A percentile compares a stretch with the other conserved stretches of the same genome.
Evolutionary conservation across 2,888 invertebrate species (phyloP).

Genomic region (Myathropa florea): DNA sequence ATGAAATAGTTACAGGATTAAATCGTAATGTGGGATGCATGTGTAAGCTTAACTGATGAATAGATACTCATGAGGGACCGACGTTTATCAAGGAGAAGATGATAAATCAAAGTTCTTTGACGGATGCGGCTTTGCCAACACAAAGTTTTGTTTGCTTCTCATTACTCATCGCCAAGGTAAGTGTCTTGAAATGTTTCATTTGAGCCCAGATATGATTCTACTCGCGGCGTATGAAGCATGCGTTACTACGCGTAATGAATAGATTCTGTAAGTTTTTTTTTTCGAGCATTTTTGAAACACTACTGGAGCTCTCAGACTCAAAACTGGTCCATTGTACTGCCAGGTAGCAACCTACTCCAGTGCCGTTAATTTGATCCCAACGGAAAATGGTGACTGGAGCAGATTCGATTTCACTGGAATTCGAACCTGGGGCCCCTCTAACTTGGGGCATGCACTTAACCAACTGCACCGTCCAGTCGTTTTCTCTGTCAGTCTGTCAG

Average conservation of each 20-base stretch:
- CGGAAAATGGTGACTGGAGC: too few relatives aligned
- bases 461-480: too few relatives aligned
- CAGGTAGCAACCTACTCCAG: too few relatives aligned
- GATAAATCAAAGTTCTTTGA: background rate
- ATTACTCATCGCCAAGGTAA: background rate
- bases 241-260: background rate
- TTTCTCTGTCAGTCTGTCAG: too few relatives aligned
- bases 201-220: background rate
- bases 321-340: too few relatives aligned
- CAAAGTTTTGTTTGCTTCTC: background rate
- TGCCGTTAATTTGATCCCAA: too few relatives aligned
- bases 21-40: background rate
- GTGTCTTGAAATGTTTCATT: background rate
- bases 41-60: background rate
- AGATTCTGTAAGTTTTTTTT: background rate
- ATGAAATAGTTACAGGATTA: background rate
- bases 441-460: too few relatives aligned
- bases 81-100: background rate
- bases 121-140: background rate
- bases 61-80: background rate
- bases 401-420: too few relatives aligned
- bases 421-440: too few relatives aligned
- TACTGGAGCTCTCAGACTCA: too few relatives aligned
- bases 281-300: too few relatives aligned
- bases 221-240: background rate